Evolutionary conservation across 2,113 vertebrate genomes (phyloP).

Genomic region (Triplophysa dalaica): DNA sequence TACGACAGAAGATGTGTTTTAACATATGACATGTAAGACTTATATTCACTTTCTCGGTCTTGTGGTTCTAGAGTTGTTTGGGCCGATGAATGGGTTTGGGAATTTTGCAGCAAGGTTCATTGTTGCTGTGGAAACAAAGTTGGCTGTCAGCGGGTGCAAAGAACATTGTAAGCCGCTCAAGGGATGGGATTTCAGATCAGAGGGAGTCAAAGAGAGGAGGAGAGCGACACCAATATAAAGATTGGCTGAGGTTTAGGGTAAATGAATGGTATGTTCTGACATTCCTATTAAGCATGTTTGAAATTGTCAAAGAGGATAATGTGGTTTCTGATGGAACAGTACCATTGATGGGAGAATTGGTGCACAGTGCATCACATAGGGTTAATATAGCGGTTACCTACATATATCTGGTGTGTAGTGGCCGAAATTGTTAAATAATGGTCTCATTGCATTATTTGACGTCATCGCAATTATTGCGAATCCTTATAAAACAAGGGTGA

Average conservation of each 20-base stretch:
- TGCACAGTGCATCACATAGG: too few species aligned
- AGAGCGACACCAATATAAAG: not conserved
- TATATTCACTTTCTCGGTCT: not conserved
- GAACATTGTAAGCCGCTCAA: constrained; percentile 45
- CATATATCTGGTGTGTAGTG: too few species aligned
- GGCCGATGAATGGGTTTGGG: constrained; percentile 39
- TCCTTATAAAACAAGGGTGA: too few species aligned
- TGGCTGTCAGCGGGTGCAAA: constrained; percentile 62
- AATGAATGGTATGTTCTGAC: not conserved
- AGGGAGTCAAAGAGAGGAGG: constrained; percentile 20
- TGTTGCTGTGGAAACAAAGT: constrained; percentile 73
- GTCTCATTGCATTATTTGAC: too few species aligned
- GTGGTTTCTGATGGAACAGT: too few species aligned
- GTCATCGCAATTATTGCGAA: too few species aligned
- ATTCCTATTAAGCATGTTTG: too few species aligned
- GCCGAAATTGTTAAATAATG: too few species aligned
- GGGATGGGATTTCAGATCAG: constrained; percentile 19
- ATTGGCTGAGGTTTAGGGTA: not conserved
- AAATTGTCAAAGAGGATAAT: too few species aligned
- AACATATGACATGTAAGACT: constrained; percentile 40
- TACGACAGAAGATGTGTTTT: constrained; percentile 54
- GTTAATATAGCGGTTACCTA: too few species aligned
- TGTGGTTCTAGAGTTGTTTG: constrained; percentile 31
- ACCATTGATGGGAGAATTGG: too few species aligned
- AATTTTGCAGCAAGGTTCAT: constrained; percentile 55